Base-by-base conservation (phyloP, 2,888 invertebrate genomes). In the Hypsopygia costalis region DNA sequence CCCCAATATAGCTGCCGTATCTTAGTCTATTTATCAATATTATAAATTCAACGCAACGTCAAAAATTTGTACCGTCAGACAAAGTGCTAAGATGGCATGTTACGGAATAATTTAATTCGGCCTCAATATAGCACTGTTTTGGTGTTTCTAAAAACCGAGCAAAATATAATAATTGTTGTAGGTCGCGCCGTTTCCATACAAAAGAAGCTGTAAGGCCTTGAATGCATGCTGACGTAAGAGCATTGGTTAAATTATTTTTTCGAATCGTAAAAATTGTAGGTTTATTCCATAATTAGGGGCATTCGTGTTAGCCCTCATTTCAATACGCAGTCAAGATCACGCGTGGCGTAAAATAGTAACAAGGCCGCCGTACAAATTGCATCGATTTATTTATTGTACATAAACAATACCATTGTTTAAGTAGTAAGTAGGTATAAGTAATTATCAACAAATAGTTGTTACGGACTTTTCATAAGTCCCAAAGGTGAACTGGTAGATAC, bases 271-370 rank as follows among this genome's bases (percentile, higher is more conserved):
- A 16, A 44, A 44, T 44, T 34, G 33, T 33, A 35, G 30, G 16
- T 8, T 28, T 34, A 35, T 31, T 33, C n/a, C 39, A 44, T 44
- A 47, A 46, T 46, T 47, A 43, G 47, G 46, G 32, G 40, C 46
- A 43, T 46, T 40, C 48, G 43, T 40, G 48, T 34, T 44, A 43
- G 47, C 48, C 49, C 45, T 49, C 46, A 32, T 39, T 39, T 43
- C 22, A 35, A 12, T 30, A 38, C 32, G 43, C 41, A 62, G 49
- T 61, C 55, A 58, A 53, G 59, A 62, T 54, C 57, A 59, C 57
- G 53, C 54, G 47, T 52, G 49, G 36, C 43, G 27, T 32, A 32
- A 11, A 11, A 39, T 34, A 33, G 36, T 43, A 43, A 31, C 40
- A 52, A 58, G 58, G 62, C 49, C 45, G 32, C 27, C 32, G 32